These are phyloP conservation scores for Streblospio benedicti DNA, from an alignment of 1,140 invertebrate species.

Conservation along the genomic window DNA sequence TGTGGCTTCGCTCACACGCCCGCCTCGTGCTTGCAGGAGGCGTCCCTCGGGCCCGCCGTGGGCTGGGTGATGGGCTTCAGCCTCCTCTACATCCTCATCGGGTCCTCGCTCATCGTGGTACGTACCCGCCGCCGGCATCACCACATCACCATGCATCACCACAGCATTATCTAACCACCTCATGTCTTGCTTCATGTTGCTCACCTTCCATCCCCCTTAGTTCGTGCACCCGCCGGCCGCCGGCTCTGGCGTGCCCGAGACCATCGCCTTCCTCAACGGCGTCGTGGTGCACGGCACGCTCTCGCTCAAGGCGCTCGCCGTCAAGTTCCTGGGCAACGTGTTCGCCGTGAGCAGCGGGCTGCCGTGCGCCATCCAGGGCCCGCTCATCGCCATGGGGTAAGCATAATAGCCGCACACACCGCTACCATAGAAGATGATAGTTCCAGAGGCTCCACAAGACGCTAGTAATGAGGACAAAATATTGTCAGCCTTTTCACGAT, in stretches of 20 bases:
- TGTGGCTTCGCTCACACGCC: background rate
- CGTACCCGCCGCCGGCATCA: background rate
- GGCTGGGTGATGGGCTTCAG: slow-evolving; percentile 7
- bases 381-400: slow-evolving; percentile 26
- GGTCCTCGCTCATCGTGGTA: slow-evolving; percentile 10
- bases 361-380: slow-evolving; percentile 33
- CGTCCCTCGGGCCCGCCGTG: background rate
- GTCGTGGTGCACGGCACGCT: slow-evolving; percentile 24
- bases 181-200: background rate
- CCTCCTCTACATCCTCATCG: background rate
- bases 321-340: slow-evolving; percentile 29
- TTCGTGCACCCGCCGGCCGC: slow-evolving; percentile 28
- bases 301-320: slow-evolving; percentile 26
- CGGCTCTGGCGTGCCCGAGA: slow-evolving; percentile 31
- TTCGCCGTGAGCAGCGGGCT: slow-evolving; percentile 30
- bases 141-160: background rate
- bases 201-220: background rate
- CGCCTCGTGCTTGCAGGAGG: background rate
- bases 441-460: no score
- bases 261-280: slow-evolving; percentile 37
- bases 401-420: background rate
- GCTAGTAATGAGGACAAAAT: no score
- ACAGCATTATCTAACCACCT: background rate
- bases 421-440: background rate
- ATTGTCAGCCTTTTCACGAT: no score